Evolutionary conservation across 2,888 invertebrate species (phyloP), one percentile per base, ranked within the genome.

Genomic region (Drosophila robusta): DNA sequence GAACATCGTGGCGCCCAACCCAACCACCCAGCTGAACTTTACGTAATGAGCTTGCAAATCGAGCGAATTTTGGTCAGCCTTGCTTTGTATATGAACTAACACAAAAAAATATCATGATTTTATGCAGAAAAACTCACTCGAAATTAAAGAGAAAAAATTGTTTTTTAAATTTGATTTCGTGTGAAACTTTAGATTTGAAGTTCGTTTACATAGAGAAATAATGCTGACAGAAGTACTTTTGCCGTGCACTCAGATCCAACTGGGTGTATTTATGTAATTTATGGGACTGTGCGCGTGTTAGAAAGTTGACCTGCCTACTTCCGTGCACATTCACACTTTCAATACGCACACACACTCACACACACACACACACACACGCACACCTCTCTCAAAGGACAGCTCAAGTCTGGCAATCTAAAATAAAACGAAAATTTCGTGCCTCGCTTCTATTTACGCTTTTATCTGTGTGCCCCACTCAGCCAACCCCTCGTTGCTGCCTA

Each of bases 391-490:
- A 64, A 60, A 66, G 75, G 75, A 69, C 75, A 49, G 49, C 64
- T 46, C 57, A 63, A 71, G 61, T 63, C 75, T 62, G 68, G 57
- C 71, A 81, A 80, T 79, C 78, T 75, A 52, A 61, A 75, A 74
- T 61, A 61, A 45, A 58, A 57, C 54, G 57, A 71, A 70, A 74
- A 72, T 70, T 88, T 83, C 85, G 87, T 85, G 85, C 70, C 68
- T 57, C 66, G 70, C 72, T 85, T 87, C 87, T 88, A 86, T 85
- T 88, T 88, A 80, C 76, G 87, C 87, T 83, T 82, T 84, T 88
- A 88, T 88, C 83, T 81, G 62, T 78, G 57, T 71, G 78, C 58
- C 80, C 66, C 85, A 78, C 75, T 71, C 69, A 63, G 1, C 8
- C 14, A 9, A 9, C 16, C 6, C 42, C 7, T 11, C 9, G 32